phyloP scores from a whole-genome alignment of 2,888 invertebrate species.

The Drosophila mayaguana region DNA sequence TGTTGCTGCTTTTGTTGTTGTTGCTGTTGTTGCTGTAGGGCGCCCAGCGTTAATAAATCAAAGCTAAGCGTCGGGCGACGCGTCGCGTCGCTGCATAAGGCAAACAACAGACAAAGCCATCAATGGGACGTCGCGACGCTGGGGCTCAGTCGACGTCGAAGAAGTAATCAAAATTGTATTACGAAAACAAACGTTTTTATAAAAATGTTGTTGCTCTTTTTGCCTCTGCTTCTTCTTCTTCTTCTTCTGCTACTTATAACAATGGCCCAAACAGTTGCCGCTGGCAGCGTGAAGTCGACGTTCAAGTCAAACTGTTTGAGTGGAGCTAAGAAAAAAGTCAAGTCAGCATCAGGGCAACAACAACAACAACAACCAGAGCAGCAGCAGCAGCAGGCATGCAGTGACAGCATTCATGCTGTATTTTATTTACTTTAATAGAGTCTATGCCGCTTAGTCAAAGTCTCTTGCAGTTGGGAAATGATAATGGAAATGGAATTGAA shows the following conservation, averaged over 20 bases:
- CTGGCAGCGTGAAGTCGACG: constrained; percentile 44
- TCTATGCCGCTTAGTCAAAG: constrained; percentile 23
- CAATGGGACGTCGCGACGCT: constrained; percentile 52
- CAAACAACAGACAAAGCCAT: constrained; percentile 62
- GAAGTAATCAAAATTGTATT: constrained; percentile 80
- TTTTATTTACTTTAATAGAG: constrained; percentile 78
- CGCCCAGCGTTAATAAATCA: constrained; percentile 65
- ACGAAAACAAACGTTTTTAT: constrained; percentile 80
- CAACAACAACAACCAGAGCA: constrained; percentile 28
- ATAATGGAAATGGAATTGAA: constrained; percentile 50
- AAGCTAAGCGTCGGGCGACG: constrained; percentile 32
- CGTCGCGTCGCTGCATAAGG: constrained; percentile 26
- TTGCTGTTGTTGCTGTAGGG: constrained; percentile 34
- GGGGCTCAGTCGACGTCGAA: constrained; percentile 62
- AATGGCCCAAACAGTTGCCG: constrained; percentile 51
- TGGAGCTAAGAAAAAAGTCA: constrained; percentile 54
- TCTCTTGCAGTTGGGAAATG: constrained; percentile 62
- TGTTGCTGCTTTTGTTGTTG: constrained; percentile 39
- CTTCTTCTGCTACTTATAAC: constrained; percentile 46
- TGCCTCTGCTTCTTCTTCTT: constrained; percentile 38
- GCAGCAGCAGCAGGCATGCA: constrained; percentile 35
- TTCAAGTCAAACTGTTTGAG: constrained; percentile 41
- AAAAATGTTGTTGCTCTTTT: constrained; percentile 32
- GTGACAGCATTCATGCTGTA: constrained; percentile 68
- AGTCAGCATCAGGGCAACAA: constrained; percentile 58